These are phyloP conservation scores for Hemiprocne comata DNA, from an alignment of 2,113 vertebrate species.

Conservation along the genomic window DNA sequence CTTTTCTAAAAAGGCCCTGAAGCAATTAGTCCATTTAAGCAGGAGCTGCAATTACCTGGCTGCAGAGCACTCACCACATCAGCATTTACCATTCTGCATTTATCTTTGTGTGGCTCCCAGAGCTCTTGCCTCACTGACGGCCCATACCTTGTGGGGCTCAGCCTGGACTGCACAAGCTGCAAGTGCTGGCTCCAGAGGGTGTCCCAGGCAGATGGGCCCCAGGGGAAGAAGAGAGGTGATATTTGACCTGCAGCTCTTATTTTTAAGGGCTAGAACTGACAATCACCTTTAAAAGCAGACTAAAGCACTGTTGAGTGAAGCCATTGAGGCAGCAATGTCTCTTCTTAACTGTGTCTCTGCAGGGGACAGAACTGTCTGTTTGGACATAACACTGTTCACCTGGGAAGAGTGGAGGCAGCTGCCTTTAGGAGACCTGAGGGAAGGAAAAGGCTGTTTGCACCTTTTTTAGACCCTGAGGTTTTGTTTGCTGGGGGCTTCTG, in stretches of 20 bases:
- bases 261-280: neutral
- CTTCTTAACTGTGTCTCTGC: neutral
- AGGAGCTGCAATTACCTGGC: neutral
- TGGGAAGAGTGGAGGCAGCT: neutral
- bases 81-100: neutral
- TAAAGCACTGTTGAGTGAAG: neutral
- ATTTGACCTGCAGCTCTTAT: neutral
- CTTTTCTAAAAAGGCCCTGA: neutral
- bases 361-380: neutral
- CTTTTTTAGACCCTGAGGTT: neutral
- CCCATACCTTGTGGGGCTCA: neutral
- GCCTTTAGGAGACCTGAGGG: neutral
- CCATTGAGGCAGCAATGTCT: neutral
- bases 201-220: neutral
- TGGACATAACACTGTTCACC: neutral
- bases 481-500: neutral
- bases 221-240: neutral
- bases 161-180: neutral
- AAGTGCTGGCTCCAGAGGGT: neutral
- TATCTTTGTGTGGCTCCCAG: neutral
- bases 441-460: neutral
- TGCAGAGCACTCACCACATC: neutral
- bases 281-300: neutral
- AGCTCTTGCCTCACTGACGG: neutral
- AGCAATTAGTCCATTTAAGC: neutral